A percentile compares a stretch with the other conserved stretches of the same genome.
Evolutionary conservation across 2,113 vertebrate genomes (phyloP).

Genomic region (Engystomops pustulosus): DNA sequence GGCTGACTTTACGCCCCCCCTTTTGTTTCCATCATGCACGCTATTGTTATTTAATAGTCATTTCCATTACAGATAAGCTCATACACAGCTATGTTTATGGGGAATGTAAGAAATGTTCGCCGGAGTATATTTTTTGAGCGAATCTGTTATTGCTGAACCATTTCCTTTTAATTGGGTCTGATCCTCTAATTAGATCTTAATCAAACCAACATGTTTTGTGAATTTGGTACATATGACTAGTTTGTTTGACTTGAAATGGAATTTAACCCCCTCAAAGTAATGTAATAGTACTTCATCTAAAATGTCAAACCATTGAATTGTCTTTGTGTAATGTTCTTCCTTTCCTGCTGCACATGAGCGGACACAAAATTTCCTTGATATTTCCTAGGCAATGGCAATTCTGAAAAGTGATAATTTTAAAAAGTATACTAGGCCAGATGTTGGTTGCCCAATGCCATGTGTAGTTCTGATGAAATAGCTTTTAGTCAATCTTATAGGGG

Average conservation of each 20-base stretch:
- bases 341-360: neutral
- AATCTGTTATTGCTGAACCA: constrained; percentile 31
- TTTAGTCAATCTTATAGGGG: too few species aligned
- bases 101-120: constrained; percentile 43
- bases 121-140: neutral
- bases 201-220: constrained; percentile 33
- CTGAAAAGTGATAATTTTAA: neutral
- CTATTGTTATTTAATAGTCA: constrained; percentile 26
- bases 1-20: neutral
- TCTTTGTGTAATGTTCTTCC: neutral
- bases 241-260: constrained; percentile 31
- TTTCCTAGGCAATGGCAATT: neutral
- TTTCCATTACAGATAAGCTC: constrained; percentile 27
- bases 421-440: neutral
- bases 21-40: neutral
- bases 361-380: neutral
- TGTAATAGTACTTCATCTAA: constrained; percentile 11
- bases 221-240: constrained; percentile 12
- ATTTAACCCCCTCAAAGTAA: constrained; percentile 20
- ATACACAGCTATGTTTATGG: constrained; percentile 10
- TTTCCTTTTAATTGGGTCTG: constrained; percentile 34
- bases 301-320: neutral
- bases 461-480: neutral
- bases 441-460: neutral
- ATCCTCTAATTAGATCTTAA: constrained; percentile 37